Base-by-base conservation (phyloP, 2,113 vertebrate species). In the Sclerurus mexicanus region DNA sequence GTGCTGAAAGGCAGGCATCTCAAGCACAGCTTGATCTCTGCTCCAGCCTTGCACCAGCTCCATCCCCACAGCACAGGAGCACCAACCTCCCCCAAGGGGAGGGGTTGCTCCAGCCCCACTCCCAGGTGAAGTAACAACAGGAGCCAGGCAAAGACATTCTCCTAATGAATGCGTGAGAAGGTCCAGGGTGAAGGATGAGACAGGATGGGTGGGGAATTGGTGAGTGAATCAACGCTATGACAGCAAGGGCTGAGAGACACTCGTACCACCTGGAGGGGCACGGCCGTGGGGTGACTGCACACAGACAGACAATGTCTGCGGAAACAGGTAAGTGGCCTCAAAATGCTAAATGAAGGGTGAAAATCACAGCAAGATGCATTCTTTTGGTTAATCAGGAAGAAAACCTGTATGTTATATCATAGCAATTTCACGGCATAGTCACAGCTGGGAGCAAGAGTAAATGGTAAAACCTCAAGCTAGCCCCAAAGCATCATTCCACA, bases 301-400 rank as follows among this genome's bases (percentile, higher is more conserved):
- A 14, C 58, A 59, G 73, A 46, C 68, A 49, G 84, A 52, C 68
- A 3, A 0, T 17, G 74, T 4, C 88, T 74, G 50, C 7, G 0
- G 62, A 67, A 79, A 55, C 2, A 42, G 49, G 50, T 19, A 39
- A 80, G 72, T 31, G 86, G 24, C 92, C 93, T 75, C 30, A 0
- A 84, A 89, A 93, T 89, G 95, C 79, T 89, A 81, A 96, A 84
- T 85, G 93, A 89, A 72, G 91, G 69, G 8, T 78, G 80, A 64
- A 87, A 90, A 96, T 93, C 74, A 30, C 50, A 81, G 67, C 46
- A 25, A 50, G 80, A 56, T 17, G 33, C 89, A 75, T 81, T 80
- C 64, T 56, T 89, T 67, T 44, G 64, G 80, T 81, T 93, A 92
- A 93, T 93, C 56, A 44, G 80, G 91, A 85, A 67, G 94, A 96